Evolutionary conservation across 2,113 vertebrate genomes (phyloP).

Genomic region (Emydocephalus ijimae): DNA sequence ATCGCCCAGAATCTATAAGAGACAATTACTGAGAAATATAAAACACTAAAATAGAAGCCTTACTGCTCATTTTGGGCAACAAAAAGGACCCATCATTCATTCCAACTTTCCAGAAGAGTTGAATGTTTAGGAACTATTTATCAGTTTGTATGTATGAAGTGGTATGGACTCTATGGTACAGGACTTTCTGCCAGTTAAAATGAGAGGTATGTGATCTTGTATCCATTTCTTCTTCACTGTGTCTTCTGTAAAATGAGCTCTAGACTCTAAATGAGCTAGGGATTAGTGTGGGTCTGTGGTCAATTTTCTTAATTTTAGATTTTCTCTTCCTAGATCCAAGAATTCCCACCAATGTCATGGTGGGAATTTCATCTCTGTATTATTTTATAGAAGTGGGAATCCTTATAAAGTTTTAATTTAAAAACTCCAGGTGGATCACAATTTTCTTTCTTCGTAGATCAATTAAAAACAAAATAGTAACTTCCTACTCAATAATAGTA

Average conservation of each 20-base stretch:
- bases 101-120: neutral
- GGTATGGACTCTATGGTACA: too few relatives aligned
- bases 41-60: neutral
- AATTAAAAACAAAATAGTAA: neutral
- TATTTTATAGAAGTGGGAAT: neutral
- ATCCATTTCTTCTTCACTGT: neutral
- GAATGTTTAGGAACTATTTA: neutral
- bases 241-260: neutral
- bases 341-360: neutral
- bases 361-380: neutral
- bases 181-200: neutral
- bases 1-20: slow-evolving; percentile 81
- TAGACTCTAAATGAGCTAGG: neutral
- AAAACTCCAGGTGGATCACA: neutral
- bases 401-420: neutral
- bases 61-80: neutral
- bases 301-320: neutral
- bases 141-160: neutral
- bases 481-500: neutral
- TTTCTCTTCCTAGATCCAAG: neutral
- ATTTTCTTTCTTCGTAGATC: neutral
- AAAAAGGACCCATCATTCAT: neutral
- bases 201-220: neutral
- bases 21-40: slow-evolving; percentile 41
- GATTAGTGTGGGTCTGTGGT: neutral